Base-by-base conservation (phyloP, 2,888 invertebrate genomes). In the Agonopterix subpropinquella region DNA sequence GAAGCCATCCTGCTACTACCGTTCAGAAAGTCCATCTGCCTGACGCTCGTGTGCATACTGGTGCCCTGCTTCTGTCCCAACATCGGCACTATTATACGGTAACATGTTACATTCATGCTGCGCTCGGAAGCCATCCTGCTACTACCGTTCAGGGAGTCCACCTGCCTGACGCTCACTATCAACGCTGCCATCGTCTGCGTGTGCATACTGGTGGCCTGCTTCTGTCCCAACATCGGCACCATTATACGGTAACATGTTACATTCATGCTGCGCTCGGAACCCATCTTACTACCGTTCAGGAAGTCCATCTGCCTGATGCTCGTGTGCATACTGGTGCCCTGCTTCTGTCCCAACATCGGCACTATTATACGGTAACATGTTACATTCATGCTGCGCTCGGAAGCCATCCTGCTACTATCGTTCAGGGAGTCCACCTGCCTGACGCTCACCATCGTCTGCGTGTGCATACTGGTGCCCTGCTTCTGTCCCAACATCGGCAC, bases 1-100 rank as follows among this genome's bases (percentile, higher is more conserved):
- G 96, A 97, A 57, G 84, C 92, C 4, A 73, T 92, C n/a, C 83
- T 89, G 13, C 72, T 91, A 45, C 63, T 83, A 8, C 70, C 78
- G 1, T 43, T 69, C 13, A 59, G 62, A 11, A 69, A 72, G 47
- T 56, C 65, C 11, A 75, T 83, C 4, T 67, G 74, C 4, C 79
- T 89, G 55, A 91, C 94, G 2, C 54, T 94, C 0, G 73, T 94
- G 48, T 96, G 96, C 69, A 90, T 96, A 8, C 69, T 95, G 2
- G 94, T 97, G 69, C 96, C 97, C 0, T 92, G 95, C 54, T 93
- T 95, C 72, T 89, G 96, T 55, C 97, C 98, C 0, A 91, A 90
- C 59, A 94, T 98, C 51, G 97, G 97, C 41, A 95, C 93, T 18
- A 93, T 98, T 55, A 94, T 97, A 55, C 91, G 96, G 95, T 95